Evolutionary conservation across 2,113 vertebrate genomes (phyloP).

Genomic region (Aphelocoma coerulescens): DNA sequence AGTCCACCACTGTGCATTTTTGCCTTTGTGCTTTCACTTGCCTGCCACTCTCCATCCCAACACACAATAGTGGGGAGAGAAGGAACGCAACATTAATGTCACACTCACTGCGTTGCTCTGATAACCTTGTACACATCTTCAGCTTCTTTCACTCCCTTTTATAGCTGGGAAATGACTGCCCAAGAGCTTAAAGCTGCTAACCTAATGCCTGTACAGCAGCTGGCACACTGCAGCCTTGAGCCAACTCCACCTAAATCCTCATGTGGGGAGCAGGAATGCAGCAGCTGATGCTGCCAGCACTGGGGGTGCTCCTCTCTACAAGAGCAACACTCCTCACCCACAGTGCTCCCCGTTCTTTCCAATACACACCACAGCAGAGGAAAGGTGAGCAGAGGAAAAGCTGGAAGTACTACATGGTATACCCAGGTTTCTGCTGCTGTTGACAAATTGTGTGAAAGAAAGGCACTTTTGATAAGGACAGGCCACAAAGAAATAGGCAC

Average conservation of each 20-base stretch:
- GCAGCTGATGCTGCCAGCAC: background rate
- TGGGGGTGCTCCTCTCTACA: background rate
- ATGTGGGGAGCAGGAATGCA: background rate
- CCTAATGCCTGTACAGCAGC: background rate
- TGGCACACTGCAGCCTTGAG: background rate
- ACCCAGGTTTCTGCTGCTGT: background rate
- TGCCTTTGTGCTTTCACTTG: background rate
- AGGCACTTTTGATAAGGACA: background rate
- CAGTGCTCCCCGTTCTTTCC: background rate
- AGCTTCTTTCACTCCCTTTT: background rate
- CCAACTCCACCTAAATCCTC: background rate
- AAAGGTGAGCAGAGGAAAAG: background rate
- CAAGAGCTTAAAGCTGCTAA: background rate
- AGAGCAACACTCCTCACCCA: background rate
- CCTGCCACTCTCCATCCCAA: background rate
- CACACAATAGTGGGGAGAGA: fast-evolving
- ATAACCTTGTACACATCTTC: background rate
- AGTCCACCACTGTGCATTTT: background rate
- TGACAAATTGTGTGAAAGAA: background rate
- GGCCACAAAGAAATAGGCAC: background rate
- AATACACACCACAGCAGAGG: background rate
- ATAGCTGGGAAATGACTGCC: background rate
- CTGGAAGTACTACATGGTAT: fast-evolving
- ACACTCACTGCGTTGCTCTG: background rate
- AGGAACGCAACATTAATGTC: background rate